Evolutionary conservation across 2,888 invertebrate species (phyloP), one percentile per base, ranked within the genome.

Genomic region (Cyrtodaria siliqua): DNA sequence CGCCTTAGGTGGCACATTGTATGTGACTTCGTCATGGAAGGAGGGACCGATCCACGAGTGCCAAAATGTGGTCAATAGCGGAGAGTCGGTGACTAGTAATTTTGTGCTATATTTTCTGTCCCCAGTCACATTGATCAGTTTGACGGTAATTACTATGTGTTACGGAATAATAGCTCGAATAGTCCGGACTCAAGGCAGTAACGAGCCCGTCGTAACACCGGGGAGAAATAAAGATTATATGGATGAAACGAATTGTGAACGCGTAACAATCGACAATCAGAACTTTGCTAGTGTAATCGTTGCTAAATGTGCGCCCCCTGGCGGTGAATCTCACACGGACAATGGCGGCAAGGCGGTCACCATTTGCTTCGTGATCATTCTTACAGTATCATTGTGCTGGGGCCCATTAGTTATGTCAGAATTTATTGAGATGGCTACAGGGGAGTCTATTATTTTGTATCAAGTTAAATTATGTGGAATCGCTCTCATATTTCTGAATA

Each of bases 391-490:
- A 29, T 79, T 89, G 50, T 88, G 87, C 69, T 89, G 89, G 89
- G 86, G 82, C 26, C 88, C 89, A 18, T 75, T 89, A 47, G 79
- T 89, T 64, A 83, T 86, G 20, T 87, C 89, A 27, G 87, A 89
- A 61, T 77, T 87, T 68, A 62, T 89, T 23, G 86, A 87, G 59
- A 49, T 88, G 20, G 68, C 80, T 44, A 84, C 83, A 1, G 89
- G 89, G 49, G 85, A 87, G 55, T 87, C 89, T 27, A 87, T 88
- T 66, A 86, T 88, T 49, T 62, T 89, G 20, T 88, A 87, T 66
- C 89, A 89, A 71, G 87, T 89, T 47, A 88, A 89, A 79, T 78
- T 89, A 53, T 89, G 89, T 59, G 88, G 88, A 73, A 87, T 89
- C 29, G 87, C 88, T 61, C 80, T 89, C 23, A 84, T 89, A 56